These are phyloP conservation scores for Eucera pruinosa DNA, from an alignment of 2,888 invertebrate species.

Conservation along the genomic window DNA sequence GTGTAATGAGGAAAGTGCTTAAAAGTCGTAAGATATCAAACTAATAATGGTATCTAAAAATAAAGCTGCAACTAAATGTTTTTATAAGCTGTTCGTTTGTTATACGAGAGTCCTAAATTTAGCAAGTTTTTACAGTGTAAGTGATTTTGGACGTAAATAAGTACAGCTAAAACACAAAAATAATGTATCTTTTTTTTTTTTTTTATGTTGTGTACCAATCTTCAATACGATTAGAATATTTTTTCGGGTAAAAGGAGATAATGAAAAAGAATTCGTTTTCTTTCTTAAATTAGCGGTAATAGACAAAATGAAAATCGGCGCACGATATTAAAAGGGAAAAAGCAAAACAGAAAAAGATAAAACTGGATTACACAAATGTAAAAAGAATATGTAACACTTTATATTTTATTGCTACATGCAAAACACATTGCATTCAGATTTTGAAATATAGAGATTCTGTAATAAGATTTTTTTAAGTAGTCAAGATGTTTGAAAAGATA, in stretches of 20 bases:
- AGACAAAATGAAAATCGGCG: constrained; percentile 2
- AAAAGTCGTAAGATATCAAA: constrained; percentile 57
- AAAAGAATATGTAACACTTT: constrained; percentile 10
- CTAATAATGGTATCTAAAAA: constrained; percentile 56
- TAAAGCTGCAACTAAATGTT: constrained; percentile 56
- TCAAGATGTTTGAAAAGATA: constrained; percentile 9
- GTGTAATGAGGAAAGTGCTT: constrained; percentile 60
- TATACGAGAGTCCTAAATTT: constrained; percentile 58
- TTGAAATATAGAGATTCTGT: constrained; percentile 15
- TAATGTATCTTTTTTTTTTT: constrained; percentile 32
- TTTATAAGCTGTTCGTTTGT: constrained; percentile 56
- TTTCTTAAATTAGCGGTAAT: constrained; percentile 15
- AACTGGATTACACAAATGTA: background rate
- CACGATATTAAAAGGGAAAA: constrained; percentile 7
- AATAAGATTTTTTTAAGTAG: background rate
- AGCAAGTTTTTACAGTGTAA: constrained; percentile 46
- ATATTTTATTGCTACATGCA: constrained; percentile 12
- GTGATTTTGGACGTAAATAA: constrained; percentile 58
- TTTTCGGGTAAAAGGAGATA: constrained; percentile 15
- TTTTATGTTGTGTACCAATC: constrained; percentile 29
- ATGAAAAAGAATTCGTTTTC: background rate
- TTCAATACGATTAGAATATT: constrained; percentile 13
- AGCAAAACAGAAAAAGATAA: too few species aligned
- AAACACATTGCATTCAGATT: constrained; percentile 6
- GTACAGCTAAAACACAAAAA: constrained; percentile 53